Evolutionary conservation across 2,888 invertebrate species (phyloP), one percentile per base, ranked within the genome.

Genomic region (Protonemura montana): DNA sequence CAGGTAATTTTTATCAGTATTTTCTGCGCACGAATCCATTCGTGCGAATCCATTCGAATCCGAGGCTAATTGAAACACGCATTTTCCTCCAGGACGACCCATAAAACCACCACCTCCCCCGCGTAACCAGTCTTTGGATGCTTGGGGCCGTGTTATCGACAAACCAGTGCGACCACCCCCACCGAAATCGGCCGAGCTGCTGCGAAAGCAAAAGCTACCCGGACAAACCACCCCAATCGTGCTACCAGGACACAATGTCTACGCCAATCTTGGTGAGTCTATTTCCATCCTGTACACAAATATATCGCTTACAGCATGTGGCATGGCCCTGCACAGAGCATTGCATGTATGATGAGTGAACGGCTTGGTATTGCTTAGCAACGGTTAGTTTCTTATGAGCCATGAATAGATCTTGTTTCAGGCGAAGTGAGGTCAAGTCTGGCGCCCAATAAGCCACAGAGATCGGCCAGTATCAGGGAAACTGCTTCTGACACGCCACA

Each of bases 361-460:
- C 21, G 59, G 59, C 59, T 59, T 59, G 59, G 59, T 10, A n/a
- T 28, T 41, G 25, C 82, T 86, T 80, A 76, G 76, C 81, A 81
- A 30, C 30, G 30, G 81, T 81, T 59, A 85, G n/a, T 78, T n/a
- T 85, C 85, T 87, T 78, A 86, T 86, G 81, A 59, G 85, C 84
- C 35, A 86, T n/a, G 21, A 81, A 27, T 76, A 86, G 86, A 30
- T 76, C 85, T 82, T 78, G 10, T 91, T 90, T 91, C 91, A 95
- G 96, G 97, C 91, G 97, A 97, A 93, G 95, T 96, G 89, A 93
- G 97, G 91, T 96, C 96, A 90, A 94, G 95, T 87, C 93, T 97
- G 89, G 95, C 96, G 85, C 96, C 96, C 21, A 94, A 96, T 86
- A 97, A 97, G 91, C 97, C 97, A 25, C 96, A 97, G 91, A 93